phyloP scores from a whole-genome alignment of 2,888 invertebrate genomes.

The Ecliptopera silaceata region DNA sequence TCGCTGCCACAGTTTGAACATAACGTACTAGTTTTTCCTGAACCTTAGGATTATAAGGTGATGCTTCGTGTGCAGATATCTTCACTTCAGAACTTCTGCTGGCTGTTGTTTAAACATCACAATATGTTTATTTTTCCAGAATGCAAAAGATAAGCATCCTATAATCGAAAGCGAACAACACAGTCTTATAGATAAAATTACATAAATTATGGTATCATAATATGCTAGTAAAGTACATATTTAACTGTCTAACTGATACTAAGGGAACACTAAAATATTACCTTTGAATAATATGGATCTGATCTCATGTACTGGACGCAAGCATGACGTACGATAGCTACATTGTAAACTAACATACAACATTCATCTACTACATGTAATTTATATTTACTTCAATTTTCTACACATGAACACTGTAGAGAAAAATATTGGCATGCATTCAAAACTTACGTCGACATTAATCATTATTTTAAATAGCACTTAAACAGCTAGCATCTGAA shows the following conservation, averaged over 20 bases:
- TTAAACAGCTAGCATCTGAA: conserved; percentile 24
- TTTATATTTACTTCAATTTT: conserved; percentile 36
- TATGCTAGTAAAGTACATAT: conserved; percentile 28
- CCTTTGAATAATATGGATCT: conserved; percentile 15
- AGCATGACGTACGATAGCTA: conserved; percentile 61
- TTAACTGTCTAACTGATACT: conserved; percentile 6
- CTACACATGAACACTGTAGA: conserved; percentile 48
- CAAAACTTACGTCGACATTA: conserved; percentile 23
- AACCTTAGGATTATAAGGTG: conserved; percentile 23
- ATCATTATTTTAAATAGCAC: conserved; percentile 28
- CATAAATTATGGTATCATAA: conserved; percentile 21
- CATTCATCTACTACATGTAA: conserved; percentile 43
- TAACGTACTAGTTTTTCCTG: not conserved
- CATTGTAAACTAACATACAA: conserved; percentile 56
- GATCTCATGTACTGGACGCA: conserved; percentile 58
- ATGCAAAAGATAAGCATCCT: conserved; percentile 40
- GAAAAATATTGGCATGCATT: conserved; percentile 32
- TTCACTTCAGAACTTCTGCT: not conserved
- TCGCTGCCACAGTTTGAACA: conserved; percentile 33
- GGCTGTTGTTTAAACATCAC: conserved; percentile 5
- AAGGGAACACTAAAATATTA: not conserved
- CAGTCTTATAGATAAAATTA: conserved; percentile 53
- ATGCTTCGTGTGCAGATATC: not conserved
- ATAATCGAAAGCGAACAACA: conserved; percentile 46
- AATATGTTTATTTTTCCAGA: conserved; percentile 4